These are phyloP conservation scores for Anisognathus igniventris DNA, from an alignment of 2,797 vertebrate genomes.

Conservation along the genomic window DNA sequence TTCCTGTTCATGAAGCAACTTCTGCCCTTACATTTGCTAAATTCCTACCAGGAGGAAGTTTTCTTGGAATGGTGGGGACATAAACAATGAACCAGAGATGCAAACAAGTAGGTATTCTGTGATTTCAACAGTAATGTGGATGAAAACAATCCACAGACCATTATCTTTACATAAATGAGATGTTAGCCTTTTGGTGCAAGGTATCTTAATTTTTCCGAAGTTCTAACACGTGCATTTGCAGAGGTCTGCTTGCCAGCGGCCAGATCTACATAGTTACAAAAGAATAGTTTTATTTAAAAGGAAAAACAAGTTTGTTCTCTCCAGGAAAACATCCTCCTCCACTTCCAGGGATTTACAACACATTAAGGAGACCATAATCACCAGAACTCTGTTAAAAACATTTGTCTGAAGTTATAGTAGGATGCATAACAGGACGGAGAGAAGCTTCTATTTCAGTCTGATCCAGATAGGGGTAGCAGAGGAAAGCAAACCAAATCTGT, in stretches of 20 bases:
- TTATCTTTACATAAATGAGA: background rate
- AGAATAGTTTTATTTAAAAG: background rate
- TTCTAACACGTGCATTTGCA: background rate
- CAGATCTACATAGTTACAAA: background rate
- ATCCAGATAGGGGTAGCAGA: background rate
- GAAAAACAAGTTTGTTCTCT: conserved; percentile 20
- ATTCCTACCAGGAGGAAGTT: background rate
- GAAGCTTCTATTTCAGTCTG: background rate
- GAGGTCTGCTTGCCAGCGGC: background rate
- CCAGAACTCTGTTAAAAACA: conserved; percentile 7
- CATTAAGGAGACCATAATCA: background rate
- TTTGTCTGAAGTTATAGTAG: background rate
- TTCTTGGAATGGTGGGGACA: background rate
- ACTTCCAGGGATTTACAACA: conserved; percentile 38
- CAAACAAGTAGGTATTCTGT: background rate
- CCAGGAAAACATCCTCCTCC: conserved; percentile 20
- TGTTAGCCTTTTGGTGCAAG: background rate
- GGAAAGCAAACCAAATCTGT: background rate
- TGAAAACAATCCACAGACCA: background rate
- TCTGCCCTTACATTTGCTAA: background rate
- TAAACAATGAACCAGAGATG: background rate
- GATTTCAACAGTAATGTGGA: background rate
- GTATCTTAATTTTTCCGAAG: background rate
- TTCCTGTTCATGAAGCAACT: background rate
- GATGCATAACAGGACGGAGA: background rate